A percentile compares a stretch with the other conserved stretches of the same genome.
These are phyloP conservation scores for Diogma glabrata DNA, from an alignment of 2,888 invertebrate species.

Conservation along the genomic window DNA sequence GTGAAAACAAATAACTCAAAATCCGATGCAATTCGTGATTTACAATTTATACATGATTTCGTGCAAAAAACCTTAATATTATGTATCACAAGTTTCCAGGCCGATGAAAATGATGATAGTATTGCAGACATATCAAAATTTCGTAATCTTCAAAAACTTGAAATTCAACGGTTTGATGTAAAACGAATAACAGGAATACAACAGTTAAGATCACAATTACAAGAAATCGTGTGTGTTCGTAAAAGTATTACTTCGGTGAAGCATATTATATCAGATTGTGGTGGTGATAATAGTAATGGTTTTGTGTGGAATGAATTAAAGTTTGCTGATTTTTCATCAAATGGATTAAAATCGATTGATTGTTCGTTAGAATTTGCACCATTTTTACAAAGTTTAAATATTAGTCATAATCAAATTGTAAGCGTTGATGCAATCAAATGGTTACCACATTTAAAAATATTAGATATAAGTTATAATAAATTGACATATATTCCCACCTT, in stretches of 20 bases:
- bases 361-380: conserved; percentile 47
- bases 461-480: conserved; percentile 53
- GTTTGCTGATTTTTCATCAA: conserved; percentile 45
- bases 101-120: conserved; percentile 30
- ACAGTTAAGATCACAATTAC: conserved; percentile 43
- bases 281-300: conserved; percentile 47
- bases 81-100: conserved; percentile 39
- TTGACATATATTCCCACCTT: conserved; percentile 44
- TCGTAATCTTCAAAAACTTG: conserved; percentile 39
- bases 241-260: conserved; percentile 33
- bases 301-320: conserved; percentile 50
- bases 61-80: conserved; percentile 46
- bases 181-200: conserved; percentile 44
- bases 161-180: conserved; percentile 45
- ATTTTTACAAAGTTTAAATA: conserved; percentile 47
- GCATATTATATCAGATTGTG: conserved; percentile 42
- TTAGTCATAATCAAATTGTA: conserved; percentile 50
- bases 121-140: conserved; percentile 47
- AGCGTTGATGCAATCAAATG: conserved; percentile 43
- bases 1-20: conserved; percentile 42
- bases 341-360: conserved; percentile 42
- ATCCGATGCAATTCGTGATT: conserved; percentile 41
- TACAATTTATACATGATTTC: conserved; percentile 51
- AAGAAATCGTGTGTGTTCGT: conserved; percentile 40
- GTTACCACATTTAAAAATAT: conserved; percentile 47